These are phyloP conservation scores for Dyspetes luteomarginatus DNA, from an alignment of 2,888 invertebrate genomes.

Conservation along the genomic window DNA sequence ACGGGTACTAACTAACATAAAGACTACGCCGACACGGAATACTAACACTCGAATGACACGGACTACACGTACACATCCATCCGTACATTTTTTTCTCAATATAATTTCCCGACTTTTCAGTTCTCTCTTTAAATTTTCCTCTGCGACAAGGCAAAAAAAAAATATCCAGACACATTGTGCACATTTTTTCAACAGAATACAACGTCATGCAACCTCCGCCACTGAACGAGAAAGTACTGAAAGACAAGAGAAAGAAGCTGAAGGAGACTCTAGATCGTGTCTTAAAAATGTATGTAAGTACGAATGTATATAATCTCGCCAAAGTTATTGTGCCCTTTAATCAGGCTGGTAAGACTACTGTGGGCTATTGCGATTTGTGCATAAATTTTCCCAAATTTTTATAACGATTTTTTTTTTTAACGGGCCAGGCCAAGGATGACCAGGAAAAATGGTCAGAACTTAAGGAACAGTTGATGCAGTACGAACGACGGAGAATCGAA, in stretches of 20 bases:
- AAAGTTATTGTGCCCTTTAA: background rate
- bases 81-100: too few relatives aligned
- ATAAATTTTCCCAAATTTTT: background rate
- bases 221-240: slow-evolving; percentile 97
- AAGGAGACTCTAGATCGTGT: slow-evolving; percentile 97
- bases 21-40: too few relatives aligned
- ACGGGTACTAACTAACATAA: too few relatives aligned
- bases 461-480: slow-evolving; percentile 95
- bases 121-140: too few relatives aligned
- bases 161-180: too few relatives aligned
- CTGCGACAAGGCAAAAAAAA: too few relatives aligned
- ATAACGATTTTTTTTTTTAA: slow-evolving; percentile 66
- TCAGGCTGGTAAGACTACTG: slow-evolving; percentile 23
- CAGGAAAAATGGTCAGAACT: slow-evolving; percentile 96
- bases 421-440: slow-evolving; percentile 98
- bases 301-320: slow-evolving; percentile 23
- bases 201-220: slow-evolving; percentile 97
- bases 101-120: too few relatives aligned
- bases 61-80: too few relatives aligned
- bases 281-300: slow-evolving; percentile 97
- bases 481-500: slow-evolving; percentile 94
- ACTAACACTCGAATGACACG: too few relatives aligned
- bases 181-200: slow-evolving; percentile 88
- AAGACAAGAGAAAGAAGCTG: slow-evolving; percentile 97
- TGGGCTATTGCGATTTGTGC: background rate